A percentile compares a stretch with the other conserved stretches of the same genome.
phyloP scores from a whole-genome alignment of 1,140 invertebrate genomes.

The Stegodyphus dumicola region DNA sequence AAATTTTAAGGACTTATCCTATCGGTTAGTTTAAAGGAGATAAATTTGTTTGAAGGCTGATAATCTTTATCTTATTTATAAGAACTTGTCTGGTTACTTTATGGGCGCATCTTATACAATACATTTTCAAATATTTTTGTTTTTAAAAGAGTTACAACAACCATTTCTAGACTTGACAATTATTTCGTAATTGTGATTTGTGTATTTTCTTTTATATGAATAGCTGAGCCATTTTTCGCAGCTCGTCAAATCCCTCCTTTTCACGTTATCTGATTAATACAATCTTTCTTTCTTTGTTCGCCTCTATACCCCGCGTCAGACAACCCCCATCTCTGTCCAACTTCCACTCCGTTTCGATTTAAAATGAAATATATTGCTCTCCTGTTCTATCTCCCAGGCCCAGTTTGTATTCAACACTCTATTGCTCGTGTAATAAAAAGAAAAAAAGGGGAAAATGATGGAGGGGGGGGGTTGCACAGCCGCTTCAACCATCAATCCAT shows the following conservation, averaged over 20 bases:
- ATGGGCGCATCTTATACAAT: no score
- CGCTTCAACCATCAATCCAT: not conserved
- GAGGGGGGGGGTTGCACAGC: not conserved
- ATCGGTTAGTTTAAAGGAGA: no score
- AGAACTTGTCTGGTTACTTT: no score
- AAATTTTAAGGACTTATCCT: no score
- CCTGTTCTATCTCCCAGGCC: not conserved
- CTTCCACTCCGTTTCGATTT: not conserved
- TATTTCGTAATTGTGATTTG: no score
- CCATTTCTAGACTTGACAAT: no score
- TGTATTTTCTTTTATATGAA: no score
- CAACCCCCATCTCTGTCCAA: not conserved
- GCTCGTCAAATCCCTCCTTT: not conserved
- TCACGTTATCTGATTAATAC: not conserved
- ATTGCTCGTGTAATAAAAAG: not conserved
- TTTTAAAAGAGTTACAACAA: no score
- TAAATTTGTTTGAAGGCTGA: no score
- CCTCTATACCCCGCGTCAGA: not conserved
- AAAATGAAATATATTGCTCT: slow-evolving; percentile 1
- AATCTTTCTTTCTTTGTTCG: not conserved
- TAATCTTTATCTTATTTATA: no score
- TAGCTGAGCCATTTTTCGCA: not conserved
- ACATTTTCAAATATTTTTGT: no score
- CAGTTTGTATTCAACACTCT: not conserved
- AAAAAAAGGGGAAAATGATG: not conserved